phyloP scores from a whole-genome alignment of 2,113 vertebrate genomes.

The Gavia stellata region DNA sequence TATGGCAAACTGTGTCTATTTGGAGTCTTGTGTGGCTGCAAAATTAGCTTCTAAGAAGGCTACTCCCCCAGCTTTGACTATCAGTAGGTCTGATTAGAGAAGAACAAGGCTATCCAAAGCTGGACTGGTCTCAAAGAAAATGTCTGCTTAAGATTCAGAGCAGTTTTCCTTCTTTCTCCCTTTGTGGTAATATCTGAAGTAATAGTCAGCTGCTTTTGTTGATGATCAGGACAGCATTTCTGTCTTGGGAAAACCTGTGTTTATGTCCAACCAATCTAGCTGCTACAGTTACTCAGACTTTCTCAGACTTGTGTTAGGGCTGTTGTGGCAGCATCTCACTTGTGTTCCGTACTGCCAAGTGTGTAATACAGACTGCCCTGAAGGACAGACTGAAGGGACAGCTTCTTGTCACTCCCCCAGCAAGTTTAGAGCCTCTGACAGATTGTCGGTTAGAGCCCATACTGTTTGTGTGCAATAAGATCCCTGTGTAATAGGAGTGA shows the following conservation, averaged over 20 bases:
- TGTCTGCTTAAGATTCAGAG: background rate
- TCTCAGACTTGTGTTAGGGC: background rate
- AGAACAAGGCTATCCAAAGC: background rate
- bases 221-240: background rate
- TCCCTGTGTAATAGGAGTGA: background rate
- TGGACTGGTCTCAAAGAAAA: background rate
- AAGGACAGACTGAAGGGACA: background rate
- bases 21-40: background rate
- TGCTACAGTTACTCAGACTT: background rate
- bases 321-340: background rate
- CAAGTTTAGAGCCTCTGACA: background rate
- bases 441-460: background rate
- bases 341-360: background rate
- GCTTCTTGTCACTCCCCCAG: background rate
- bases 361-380: background rate
- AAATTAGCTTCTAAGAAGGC: background rate
- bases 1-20: background rate
- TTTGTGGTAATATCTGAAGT: background rate
- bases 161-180: background rate
- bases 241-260: background rate
- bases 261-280: background rate
- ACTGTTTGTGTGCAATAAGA: background rate
- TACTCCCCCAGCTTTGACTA: background rate
- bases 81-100: background rate
- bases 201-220: background rate